These are phyloP conservation scores for Lamprotornis superbus DNA, from an alignment of 2,113 vertebrate species.

Conservation along the genomic window DNA sequence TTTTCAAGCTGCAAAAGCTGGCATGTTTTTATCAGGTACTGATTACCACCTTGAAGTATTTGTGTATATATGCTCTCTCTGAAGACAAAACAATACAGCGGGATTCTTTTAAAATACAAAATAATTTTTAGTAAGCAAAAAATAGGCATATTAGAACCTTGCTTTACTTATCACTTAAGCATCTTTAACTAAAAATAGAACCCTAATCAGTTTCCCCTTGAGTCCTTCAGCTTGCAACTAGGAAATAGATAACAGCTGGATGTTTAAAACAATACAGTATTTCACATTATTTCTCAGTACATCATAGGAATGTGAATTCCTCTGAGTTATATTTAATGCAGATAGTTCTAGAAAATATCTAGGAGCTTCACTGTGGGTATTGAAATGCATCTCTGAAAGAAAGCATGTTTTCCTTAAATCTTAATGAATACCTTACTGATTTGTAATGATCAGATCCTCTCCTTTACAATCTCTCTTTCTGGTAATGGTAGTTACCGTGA, in stretches of 20 bases:
- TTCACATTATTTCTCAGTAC: background rate
- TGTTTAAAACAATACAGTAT: background rate
- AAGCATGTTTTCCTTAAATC: background rate
- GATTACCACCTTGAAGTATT: background rate
- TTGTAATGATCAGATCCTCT: background rate
- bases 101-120: background rate
- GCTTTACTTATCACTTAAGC: background rate
- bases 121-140: background rate
- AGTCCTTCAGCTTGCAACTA: background rate
- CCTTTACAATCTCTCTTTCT: background rate
- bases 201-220: background rate
- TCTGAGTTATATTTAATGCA: background rate
- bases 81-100: background rate
- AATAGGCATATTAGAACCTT: background rate
- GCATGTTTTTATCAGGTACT: background rate
- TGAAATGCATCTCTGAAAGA: background rate
- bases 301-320: background rate
- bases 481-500: accelerated
- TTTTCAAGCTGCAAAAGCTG: background rate
- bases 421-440: background rate
- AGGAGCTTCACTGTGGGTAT: background rate
- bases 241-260: background rate
- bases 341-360: background rate
- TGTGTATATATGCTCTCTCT: background rate
- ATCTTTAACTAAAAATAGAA: constrained; percentile 37